Base-by-base conservation (phyloP, 2,888 invertebrate species). In the Oconnorella tubifera region DNA sequence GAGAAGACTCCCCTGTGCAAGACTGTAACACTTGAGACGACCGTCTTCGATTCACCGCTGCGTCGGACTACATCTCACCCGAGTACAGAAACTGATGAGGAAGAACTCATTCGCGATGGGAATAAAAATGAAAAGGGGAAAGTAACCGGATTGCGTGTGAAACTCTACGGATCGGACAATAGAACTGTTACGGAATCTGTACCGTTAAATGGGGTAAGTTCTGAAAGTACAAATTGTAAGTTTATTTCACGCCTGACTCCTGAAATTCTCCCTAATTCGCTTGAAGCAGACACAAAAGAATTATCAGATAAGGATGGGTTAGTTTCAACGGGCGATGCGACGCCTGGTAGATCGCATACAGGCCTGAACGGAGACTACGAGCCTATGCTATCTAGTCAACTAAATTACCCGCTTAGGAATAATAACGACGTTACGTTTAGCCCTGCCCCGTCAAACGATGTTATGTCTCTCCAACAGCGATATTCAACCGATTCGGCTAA, bases 1-100 rank as follows among this genome's bases (percentile, higher is more conserved):
- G 59, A 59, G 19, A 59, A 27, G 59, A 59, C 50, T 2, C 59
- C 59, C 3, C 59, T 59, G 25, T 59, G 59, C 59, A 59, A 48
- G 49, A 28, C 32, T 6, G 56, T 31, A 10, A 56, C 53, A 51
- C 53, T 51, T 6, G 53, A 51, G 53, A 51, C 53, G 53, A 51
- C 14, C 25, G 53, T 51, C 14, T 51, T 51, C 25, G 53, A 51
- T 23, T 51, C 53, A 6, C 53, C 53, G 6, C 23, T 25, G 53
- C 6, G 53, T 6, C 10, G 10, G 14, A 19, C 14, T 19, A 25
- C 53, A 25, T 51, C 53, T 19, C 14, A 25, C 23, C 10, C 10
- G 6, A 19, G 53, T 25, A 4, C 53, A 19, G 53, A 19, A 19
- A 10, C 40, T 10, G 40, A 40, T 19, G 40, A 40, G 10, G 40